Evolutionary conservation across 2,113 vertebrate genomes (phyloP).

Genomic region (Tachuris rubrigastra): DNA sequence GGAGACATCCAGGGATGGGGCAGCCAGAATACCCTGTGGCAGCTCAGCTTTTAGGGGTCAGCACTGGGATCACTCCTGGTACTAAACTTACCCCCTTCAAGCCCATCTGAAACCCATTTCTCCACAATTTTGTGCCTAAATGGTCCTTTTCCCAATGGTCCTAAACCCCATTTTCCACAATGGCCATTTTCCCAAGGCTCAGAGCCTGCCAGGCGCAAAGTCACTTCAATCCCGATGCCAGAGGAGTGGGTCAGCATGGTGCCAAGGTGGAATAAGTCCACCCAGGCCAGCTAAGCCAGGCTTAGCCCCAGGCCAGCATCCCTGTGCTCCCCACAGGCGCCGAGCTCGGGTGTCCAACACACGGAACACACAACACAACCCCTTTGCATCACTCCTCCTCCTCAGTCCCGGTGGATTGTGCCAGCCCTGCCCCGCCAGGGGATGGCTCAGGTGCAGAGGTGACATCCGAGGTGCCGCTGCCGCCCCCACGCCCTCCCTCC

Average conservation of each 20-base stretch:
- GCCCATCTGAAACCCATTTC: too few relatives aligned
- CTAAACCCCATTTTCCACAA: not conserved
- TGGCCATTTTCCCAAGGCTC: not conserved
- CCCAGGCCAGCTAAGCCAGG: not conserved
- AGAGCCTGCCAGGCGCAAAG: not conserved
- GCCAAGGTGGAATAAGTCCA: not conserved
- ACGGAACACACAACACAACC: not conserved
- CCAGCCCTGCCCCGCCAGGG: not conserved
- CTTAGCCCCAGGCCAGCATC: not conserved
- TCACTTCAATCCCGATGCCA: not conserved
- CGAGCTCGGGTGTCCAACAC: not conserved
- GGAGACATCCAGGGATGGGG: not conserved
- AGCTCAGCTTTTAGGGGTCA: not conserved
- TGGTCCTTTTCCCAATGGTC: too few relatives aligned
- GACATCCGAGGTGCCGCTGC: not conserved
- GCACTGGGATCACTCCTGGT: too few relatives aligned
- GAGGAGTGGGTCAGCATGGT: fast-evolving
- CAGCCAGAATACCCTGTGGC: not conserved
- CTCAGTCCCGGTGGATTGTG: fast-evolving
- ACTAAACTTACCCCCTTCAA: too few relatives aligned
- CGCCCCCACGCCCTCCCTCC: not conserved
- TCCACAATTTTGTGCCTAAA: too few relatives aligned
- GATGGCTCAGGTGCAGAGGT: not conserved
- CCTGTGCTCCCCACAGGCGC: not conserved
- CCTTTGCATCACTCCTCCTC: not conserved